phyloP scores from a whole-genome alignment of 2,797 vertebrate species.

The Sciaenops ocellatus region DNA sequence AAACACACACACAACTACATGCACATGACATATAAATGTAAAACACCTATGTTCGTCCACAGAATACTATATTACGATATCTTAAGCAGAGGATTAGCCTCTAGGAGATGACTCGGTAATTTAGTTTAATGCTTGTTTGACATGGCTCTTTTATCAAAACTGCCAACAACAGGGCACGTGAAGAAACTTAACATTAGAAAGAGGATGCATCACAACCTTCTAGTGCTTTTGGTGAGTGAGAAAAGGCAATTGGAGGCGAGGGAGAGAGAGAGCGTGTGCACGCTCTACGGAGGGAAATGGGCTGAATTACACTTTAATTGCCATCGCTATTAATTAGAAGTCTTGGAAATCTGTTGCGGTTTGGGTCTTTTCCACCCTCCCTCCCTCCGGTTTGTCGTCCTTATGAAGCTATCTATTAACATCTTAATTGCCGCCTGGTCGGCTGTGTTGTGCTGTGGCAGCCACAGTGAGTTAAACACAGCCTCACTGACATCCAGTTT shows the following conservation, averaged over 20 bases:
- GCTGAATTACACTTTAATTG: constrained; percentile 78
- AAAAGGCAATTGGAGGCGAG: constrained; percentile 48
- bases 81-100: constrained; percentile 40
- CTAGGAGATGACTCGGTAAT: constrained; percentile 49
- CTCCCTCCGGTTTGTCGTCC: constrained; percentile 61
- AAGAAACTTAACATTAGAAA: constrained; percentile 34
- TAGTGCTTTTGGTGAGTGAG: constrained; percentile 47
- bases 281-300: constrained; percentile 47
- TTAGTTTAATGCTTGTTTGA: constrained; percentile 42
- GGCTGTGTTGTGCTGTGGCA: constrained; percentile 64
- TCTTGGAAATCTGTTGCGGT: constrained; percentile 77
- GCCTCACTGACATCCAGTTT: constrained; percentile 41
- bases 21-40: constrained; percentile 37
- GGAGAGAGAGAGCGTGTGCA: neutral
- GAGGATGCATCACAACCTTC: constrained; percentile 46
- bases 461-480: constrained; percentile 66
- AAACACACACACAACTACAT: constrained; percentile 10
- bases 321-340: constrained; percentile 80
- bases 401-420: constrained; percentile 81
- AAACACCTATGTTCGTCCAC: constrained; percentile 9
- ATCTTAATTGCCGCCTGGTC: constrained; percentile 77
- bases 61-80: constrained; percentile 11
- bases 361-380: constrained; percentile 44
- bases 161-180: constrained; percentile 35
- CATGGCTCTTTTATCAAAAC: constrained; percentile 51